Conservation (phyloP, 2,113 vertebrate species). For the Hippocampus abdominalis region DNA sequence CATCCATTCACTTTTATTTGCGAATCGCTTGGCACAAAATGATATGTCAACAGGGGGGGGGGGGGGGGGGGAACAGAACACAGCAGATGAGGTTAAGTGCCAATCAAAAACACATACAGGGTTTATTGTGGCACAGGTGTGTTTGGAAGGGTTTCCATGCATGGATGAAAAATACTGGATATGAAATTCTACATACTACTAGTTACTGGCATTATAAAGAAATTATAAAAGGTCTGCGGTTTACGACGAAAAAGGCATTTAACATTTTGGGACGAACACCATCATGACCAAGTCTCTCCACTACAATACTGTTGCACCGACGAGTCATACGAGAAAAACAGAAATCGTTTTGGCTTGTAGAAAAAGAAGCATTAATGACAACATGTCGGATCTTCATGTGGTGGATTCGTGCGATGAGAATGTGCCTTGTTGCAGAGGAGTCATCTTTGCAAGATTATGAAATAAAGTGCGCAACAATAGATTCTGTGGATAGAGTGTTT, state of each 20-base stretch:
- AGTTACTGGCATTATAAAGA: too few species aligned
- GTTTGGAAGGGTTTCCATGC: too few species aligned
- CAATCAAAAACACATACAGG: not conserved
- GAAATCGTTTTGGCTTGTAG: too few species aligned
- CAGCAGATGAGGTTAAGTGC: not conserved
- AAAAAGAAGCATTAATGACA: too few species aligned
- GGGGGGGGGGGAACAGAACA: not conserved
- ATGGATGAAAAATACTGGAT: too few species aligned
- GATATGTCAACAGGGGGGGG: not conserved
- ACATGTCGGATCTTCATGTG: not conserved
- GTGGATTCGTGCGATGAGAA: not conserved
- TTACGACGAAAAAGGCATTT: too few species aligned
- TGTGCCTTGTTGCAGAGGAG: not conserved
- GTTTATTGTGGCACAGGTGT: not conserved
- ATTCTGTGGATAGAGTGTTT: not conserved
- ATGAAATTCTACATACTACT: too few species aligned
- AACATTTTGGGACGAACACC: too few species aligned
- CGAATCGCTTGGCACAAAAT: conserved; percentile 32
- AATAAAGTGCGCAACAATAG: not conserved
- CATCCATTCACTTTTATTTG: conserved; percentile 46
- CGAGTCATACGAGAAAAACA: too few species aligned
- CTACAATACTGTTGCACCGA: too few species aligned
- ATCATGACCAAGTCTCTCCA: too few species aligned
- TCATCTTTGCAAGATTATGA: not conserved
- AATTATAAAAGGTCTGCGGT: too few species aligned